phyloP scores from a whole-genome alignment of 2,888 invertebrate species.

The Eupithecia inturbata region DNA sequence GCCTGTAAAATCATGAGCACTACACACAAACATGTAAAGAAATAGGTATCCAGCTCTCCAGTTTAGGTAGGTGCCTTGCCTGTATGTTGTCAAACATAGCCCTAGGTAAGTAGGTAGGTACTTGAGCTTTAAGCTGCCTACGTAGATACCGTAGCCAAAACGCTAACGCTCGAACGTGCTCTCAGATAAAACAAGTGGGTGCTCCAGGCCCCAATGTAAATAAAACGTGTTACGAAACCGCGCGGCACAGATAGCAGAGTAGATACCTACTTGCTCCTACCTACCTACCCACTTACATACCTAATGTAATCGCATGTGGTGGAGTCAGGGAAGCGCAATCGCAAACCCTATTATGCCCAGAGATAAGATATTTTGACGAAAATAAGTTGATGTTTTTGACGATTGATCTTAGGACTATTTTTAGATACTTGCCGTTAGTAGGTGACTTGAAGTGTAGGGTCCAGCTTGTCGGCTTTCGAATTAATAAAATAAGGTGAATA shows the following conservation, averaged over 20 bases:
- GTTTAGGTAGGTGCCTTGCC: not conserved
- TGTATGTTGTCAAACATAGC: not conserved
- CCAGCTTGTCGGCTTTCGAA: too few species aligned
- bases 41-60: not conserved
- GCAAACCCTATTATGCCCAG: conserved; percentile 3
- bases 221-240: conserved; percentile 41
- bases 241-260: conserved; percentile 29
- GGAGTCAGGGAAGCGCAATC: conserved; percentile 15
- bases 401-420: not conserved
- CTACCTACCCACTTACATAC: conserved; percentile 4
- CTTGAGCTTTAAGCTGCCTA: not conserved
- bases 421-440: not conserved
- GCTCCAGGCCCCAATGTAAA: conserved; percentile 26
- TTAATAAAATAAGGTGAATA: too few species aligned
- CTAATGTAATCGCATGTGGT: conserved; percentile 22
- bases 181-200: conserved; percentile 23
- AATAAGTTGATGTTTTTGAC: not conserved
- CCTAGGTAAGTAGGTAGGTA: not conserved
- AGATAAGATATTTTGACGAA: conserved; percentile 1
- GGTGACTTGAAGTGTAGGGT: too few species aligned
- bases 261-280: not conserved
- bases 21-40: too few species aligned
- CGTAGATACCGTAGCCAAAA: not conserved
- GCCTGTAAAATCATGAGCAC: too few species aligned
- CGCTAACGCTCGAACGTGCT: conserved; percentile 8